Percentiles rank a stretch among this genome's conserved stretches.
phyloP scores from a whole-genome alignment of 1,140 invertebrate genomes.

The Pseudomyrmex sp. region DNA sequence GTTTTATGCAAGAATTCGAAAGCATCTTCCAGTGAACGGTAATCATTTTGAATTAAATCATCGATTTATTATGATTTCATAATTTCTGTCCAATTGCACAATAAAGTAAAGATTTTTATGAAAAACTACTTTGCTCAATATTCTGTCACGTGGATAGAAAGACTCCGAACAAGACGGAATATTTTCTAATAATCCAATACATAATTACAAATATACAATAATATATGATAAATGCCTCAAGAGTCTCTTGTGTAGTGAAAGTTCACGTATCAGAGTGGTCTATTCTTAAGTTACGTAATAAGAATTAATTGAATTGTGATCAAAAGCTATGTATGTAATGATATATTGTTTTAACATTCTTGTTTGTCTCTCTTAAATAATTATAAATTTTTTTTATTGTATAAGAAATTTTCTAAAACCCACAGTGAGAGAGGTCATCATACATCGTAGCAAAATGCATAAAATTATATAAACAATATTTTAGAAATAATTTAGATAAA shows the following conservation, averaged over 20 bases:
- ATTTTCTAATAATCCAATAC: too few relatives aligned
- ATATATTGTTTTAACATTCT: not conserved
- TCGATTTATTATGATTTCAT: conserved; percentile 44
- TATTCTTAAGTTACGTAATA: conserved; percentile 1
- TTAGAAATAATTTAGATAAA: not conserved
- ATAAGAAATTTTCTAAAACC: not conserved
- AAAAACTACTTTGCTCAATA: not conserved
- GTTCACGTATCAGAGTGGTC: not conserved
- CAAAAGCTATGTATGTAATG: not conserved
- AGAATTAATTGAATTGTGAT: conserved; percentile 5
- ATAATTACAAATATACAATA: too few relatives aligned
- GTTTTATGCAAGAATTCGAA: conserved; percentile 31
- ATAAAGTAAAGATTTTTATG: not conserved
- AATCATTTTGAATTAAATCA: conserved; percentile 17
- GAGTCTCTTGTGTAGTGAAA: not conserved
- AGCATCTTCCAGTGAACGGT: conserved; percentile 6
- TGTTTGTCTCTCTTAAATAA: not conserved
- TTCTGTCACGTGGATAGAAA: too few relatives aligned
- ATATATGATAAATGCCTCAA: too few relatives aligned
- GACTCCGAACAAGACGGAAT: too few relatives aligned
- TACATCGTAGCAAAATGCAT: not conserved
- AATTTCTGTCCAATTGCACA: not conserved
- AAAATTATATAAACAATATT: not conserved
- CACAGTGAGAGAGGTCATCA: not conserved
- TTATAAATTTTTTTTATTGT: not conserved